These are phyloP conservation scores for Myotis myotis DNA, from an alignment of 2,797 vertebrate species.

Conservation along the genomic window DNA sequence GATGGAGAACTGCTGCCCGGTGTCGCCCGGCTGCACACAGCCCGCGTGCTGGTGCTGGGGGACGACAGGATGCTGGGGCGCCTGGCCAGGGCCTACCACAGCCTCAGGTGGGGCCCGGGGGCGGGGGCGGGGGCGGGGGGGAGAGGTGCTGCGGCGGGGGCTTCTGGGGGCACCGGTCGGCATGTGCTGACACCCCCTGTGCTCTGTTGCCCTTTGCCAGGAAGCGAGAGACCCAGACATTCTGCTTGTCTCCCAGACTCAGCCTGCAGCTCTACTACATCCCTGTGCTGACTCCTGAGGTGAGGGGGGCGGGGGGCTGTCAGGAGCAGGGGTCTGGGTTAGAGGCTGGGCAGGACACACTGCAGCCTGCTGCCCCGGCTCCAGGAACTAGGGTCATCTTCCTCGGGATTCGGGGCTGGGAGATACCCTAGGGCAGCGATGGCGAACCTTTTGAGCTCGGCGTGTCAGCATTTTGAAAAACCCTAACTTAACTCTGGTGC, in stretches of 20 bases:
- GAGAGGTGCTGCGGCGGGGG: rapidly evolving
- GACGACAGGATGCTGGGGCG: constrained; percentile 92
- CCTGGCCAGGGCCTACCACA: constrained; percentile 91
- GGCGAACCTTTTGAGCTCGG: too few species aligned
- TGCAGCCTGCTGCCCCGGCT: neutral
- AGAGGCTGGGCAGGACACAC: neutral
- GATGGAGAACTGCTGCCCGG: constrained; percentile 78
- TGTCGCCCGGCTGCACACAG: constrained; percentile 88
- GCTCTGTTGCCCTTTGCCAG: constrained; percentile 79
- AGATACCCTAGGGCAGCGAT: too few species aligned
- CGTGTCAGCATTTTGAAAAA: too few species aligned
- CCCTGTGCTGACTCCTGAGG: constrained; percentile 83
- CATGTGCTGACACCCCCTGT: neutral
- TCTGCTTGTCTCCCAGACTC: constrained; percentile 90
- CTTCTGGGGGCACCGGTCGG: rapidly evolving
- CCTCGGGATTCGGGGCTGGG: neutral
- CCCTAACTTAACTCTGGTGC: too few species aligned
- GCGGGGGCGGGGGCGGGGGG: too few species aligned
- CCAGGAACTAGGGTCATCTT: neutral
- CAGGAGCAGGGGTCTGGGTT: neutral
- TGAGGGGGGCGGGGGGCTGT: neutral
- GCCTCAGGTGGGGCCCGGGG: constrained; percentile 86
- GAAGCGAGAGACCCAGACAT: constrained; percentile 92
- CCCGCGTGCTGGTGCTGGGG: constrained; percentile 92
- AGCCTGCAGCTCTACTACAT: constrained; percentile 96